Evolutionary conservation across 2,888 invertebrate species (phyloP).

Genomic region (Melinaea marsaeus): DNA sequence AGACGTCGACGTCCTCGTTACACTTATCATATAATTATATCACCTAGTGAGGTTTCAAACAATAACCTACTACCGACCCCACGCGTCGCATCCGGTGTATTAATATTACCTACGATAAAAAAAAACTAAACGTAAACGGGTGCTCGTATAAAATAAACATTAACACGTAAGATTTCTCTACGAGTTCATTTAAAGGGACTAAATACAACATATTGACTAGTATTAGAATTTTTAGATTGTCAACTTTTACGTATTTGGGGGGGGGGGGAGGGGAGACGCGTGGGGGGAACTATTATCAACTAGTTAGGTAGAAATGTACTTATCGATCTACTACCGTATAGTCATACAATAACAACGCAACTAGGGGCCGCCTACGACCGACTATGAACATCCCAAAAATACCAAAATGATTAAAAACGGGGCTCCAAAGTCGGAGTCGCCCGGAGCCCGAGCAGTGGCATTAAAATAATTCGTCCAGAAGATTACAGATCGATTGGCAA

Average conservation of each 20-base stretch:
- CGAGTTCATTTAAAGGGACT: not conserved
- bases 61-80: constrained; percentile 62
- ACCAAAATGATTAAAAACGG: constrained; percentile 38
- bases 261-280: constrained; percentile 45
- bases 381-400: constrained; percentile 68
- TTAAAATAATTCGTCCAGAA: constrained; percentile 36
- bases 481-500: constrained; percentile 41
- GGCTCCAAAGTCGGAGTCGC: constrained; percentile 39
- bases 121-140: not conserved
- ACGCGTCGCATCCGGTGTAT: constrained; percentile 47
- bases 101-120: not conserved
- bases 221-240: constrained; percentile 29
- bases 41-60: constrained; percentile 76
- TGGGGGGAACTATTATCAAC: constrained; percentile 61
- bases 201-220: constrained; percentile 11
- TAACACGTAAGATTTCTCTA: not conserved
- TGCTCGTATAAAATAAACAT: not conserved
- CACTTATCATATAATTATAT: constrained; percentile 62
- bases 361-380: constrained; percentile 64
- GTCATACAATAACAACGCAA: constrained; percentile 67
- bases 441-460: constrained; percentile 49
- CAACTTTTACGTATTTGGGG: constrained; percentile 16
- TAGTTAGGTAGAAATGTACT: constrained; percentile 70
- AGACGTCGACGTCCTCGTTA: constrained; percentile 52
- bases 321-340: constrained; percentile 58